Conservation (phyloP, 2,797 vertebrate species). For the Clamator glandarius region DNA sequence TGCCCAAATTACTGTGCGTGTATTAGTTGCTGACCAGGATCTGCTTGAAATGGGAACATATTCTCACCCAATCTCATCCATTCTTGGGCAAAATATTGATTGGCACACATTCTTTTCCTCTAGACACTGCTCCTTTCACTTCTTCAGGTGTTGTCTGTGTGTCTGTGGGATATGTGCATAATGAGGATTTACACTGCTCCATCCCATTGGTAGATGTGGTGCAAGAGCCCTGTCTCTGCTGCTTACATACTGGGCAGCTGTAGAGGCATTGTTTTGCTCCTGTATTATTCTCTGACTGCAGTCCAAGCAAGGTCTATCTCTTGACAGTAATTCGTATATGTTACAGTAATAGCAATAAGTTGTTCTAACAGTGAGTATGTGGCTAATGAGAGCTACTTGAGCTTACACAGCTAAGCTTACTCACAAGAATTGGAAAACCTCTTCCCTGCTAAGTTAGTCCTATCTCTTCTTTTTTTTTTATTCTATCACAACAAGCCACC, state of each 20-base stretch:
- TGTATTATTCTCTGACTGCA: background rate
- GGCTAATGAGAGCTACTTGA: background rate
- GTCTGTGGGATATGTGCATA: accelerated
- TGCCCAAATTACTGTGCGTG: background rate
- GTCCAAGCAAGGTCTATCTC: background rate
- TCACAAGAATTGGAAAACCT: background rate
- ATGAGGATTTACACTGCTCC: background rate
- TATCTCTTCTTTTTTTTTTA: background rate
- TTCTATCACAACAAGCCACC: background rate
- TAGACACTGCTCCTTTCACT: background rate
- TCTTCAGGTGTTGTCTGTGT: background rate
- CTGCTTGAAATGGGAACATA: background rate
- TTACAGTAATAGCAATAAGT: background rate
- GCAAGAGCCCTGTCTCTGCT: background rate
- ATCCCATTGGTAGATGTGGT: accelerated
- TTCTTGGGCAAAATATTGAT: background rate
- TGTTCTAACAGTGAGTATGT: background rate
- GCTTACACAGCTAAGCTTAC: background rate
- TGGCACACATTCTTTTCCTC: background rate
- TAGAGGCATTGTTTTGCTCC: background rate
- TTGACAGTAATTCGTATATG: background rate
- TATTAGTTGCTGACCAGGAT: background rate
- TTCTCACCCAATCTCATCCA: background rate
- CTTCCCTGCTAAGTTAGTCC: background rate
- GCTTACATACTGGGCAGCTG: background rate